Base-by-base conservation (phyloP, 1,140 invertebrate species). In the Cydia pomonella region DNA sequence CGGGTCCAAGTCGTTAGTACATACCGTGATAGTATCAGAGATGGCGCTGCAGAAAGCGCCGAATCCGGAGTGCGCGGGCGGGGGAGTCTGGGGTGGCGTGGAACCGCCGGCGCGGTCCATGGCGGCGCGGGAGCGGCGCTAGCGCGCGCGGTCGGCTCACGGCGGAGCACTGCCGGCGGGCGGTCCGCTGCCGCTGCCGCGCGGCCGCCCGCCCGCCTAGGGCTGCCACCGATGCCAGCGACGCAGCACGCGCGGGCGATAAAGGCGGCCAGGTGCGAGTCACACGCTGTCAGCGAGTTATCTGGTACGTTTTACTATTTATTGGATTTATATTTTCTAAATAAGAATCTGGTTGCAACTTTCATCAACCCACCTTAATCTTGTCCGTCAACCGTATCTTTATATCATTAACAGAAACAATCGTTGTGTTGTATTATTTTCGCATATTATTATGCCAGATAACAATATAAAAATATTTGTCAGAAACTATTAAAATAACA, bases 31-130 rank as follows among this genome's bases (percentile, higher is more conserved):
- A 72, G 91, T 92, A 81, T 91, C 89, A 75, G 89, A 89, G 86
- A 92, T 84, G 79, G 91, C 89, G 86, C 80, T 91, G 88, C 91
- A 92, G 86, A 92, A 90, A 79, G 89, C 91, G 82, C 89, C 88
- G 83, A 92, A 92, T 83, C 89, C 85, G 83, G 88, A 83, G 63
- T 88, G 87, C 47, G 76, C 66, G 74, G 72, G 74, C 5, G 80
- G 59, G 75, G 87, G 82, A 75, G 87, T 82, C 78, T 78, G 80
- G 73, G 81, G 75, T 76, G 88, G 85, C 82, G 89, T 83, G 78
- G 79, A 75, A 75, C 83, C 87, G 87, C 83, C 83, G 79, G 88
- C 76, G 75, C 86, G 87, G 77, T 90, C 87, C 90, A 91, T 91
- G 85, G 83, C 62, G 33, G 62, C 84, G 86, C 82, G 83, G 75